These are phyloP conservation scores for Omphaloscelis lunosa DNA, from an alignment of 2,888 invertebrate species.

Conservation along the genomic window DNA sequence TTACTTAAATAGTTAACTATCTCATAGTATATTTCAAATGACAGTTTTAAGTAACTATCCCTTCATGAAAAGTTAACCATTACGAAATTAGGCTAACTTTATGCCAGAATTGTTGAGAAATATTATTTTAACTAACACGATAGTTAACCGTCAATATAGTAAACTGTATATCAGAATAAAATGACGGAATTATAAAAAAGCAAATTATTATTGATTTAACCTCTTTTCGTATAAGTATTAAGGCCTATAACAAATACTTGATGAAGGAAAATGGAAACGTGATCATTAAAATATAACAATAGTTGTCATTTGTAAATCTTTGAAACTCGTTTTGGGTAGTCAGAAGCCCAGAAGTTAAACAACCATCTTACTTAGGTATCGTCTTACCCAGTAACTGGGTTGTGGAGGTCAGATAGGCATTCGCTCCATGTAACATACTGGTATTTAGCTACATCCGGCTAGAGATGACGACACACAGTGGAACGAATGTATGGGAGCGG, in stretches of 20 bases:
- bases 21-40: background rate
- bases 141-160: conserved; percentile 13
- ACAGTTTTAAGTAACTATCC: conserved; percentile 1
- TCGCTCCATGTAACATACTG: background rate
- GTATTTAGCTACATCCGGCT: background rate
- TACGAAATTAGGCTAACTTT: background rate
- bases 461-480: too few relatives aligned
- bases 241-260: conserved; percentile 48
- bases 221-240: conserved; percentile 48
- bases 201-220: conserved; percentile 19
- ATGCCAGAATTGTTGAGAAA: background rate
- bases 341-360: background rate
- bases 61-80: conserved; percentile 2
- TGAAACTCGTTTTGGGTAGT: background rate
- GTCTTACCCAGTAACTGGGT: background rate
- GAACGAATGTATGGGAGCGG: too few relatives aligned
- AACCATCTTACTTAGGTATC: background rate
- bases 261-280: background rate
- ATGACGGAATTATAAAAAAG: conserved; percentile 31
- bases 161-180: conserved; percentile 21
- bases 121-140: conserved; percentile 11
- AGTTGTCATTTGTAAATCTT: background rate
- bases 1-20: background rate
- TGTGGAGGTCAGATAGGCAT: background rate
- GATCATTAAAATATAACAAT: conserved; percentile 10